These are phyloP conservation scores for Caprella mutica DNA, from an alignment of 2,888 invertebrate species.

Conservation along the genomic window DNA sequence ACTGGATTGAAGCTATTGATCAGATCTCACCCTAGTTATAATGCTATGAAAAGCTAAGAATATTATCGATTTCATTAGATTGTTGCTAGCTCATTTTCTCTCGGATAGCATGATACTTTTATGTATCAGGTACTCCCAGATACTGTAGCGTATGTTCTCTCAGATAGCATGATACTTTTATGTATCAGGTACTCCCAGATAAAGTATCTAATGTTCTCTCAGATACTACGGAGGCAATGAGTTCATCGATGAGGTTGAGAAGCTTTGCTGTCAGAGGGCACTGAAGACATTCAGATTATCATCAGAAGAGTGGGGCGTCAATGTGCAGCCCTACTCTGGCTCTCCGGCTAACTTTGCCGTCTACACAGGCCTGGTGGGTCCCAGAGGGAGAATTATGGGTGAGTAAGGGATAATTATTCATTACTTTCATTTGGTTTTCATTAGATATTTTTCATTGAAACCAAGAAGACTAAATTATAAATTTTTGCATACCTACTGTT, in stretches of 20 bases:
- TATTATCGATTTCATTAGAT: neutral
- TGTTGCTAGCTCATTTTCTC: neutral
- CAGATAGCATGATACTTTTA: neutral
- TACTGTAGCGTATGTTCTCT: neutral
- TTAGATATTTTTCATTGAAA: too few relatives aligned
- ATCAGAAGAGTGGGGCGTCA: conserved; percentile 86
- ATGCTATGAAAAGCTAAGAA: too few relatives aligned
- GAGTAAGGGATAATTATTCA: too few relatives aligned
- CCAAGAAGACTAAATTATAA: too few relatives aligned
- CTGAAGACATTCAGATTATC: conserved; percentile 69
- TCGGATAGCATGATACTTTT: neutral
- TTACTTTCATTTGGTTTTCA: too few relatives aligned
- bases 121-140: neutral
- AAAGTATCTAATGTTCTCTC: conserved; percentile 35
- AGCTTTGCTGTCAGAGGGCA: conserved; percentile 73
- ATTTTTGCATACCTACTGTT: too few relatives aligned
- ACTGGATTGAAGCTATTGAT: too few relatives aligned
- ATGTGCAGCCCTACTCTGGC: conserved; percentile 93
- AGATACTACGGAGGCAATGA: conserved; percentile 98
- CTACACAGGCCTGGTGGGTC: conserved; percentile 77
- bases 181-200: neutral
- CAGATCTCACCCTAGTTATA: too few relatives aligned
- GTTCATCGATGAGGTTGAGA: conserved; percentile 75
- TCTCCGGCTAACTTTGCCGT: conserved; percentile 95
- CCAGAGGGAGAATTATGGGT: conserved; percentile 90